Percentiles rank a stretch among this genome's conserved stretches.
These are phyloP conservation scores for Drosophila gunungcola DNA, from an alignment of 1,140 invertebrate species.

Conservation along the genomic window DNA sequence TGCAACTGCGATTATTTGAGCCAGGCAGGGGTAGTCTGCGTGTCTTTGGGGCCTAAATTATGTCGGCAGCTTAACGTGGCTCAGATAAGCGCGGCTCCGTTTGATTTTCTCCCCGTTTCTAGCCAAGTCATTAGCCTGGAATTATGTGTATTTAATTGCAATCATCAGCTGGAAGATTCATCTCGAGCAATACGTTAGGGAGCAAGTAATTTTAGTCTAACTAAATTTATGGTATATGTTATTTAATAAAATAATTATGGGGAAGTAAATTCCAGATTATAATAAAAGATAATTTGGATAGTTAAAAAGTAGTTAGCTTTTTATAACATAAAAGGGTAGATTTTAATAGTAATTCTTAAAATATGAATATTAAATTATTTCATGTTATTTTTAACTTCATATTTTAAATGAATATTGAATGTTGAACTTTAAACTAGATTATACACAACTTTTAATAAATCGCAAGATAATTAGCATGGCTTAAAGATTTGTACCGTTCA, in stretches of 20 bases:
- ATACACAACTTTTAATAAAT: no score
- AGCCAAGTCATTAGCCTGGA: slow-evolving; percentile 50
- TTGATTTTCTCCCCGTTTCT: slow-evolving; percentile 50
- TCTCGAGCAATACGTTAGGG: not conserved
- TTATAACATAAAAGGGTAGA: no score
- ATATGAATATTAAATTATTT: no score
- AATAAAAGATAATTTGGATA: no score
- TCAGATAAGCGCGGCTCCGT: slow-evolving; percentile 50
- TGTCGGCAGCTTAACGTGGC: slow-evolving; percentile 66
- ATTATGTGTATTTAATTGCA: slow-evolving; percentile 72
- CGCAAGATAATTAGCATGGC: no score
- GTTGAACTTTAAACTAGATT: no score
- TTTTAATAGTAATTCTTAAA: no score
- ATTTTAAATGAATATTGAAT: no score
- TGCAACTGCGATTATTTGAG: slow-evolving; percentile 28
- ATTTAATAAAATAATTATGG: not conserved
- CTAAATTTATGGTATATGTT: not conserved
- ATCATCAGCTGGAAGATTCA: slow-evolving; percentile 40
- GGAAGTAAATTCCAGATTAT: not conserved
- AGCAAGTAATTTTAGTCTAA: slow-evolving; percentile 3
- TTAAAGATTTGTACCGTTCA: no score
- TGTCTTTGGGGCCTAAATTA: slow-evolving; percentile 56
- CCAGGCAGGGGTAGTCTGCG: slow-evolving; percentile 1
- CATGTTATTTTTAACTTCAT: no score
- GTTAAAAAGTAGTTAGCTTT: no score